Base-by-base conservation (phyloP, 2,113 vertebrate genomes). In the Tachuris rubrigastra region DNA sequence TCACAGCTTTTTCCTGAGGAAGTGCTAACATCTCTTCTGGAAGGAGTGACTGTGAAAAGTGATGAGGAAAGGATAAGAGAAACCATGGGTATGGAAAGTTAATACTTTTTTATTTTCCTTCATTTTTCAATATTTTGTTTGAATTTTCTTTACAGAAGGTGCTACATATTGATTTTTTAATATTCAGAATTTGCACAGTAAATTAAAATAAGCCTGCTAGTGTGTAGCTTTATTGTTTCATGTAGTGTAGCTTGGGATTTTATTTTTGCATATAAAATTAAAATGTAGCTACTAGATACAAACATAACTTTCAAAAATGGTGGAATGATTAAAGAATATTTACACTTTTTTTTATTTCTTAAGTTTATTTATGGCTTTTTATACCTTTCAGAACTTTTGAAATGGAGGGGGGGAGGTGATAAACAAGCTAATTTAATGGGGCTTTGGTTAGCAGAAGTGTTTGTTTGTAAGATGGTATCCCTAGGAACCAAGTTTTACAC, bases 61-160 rank as follows among this genome's bases (percentile, higher is more conserved):
- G 99, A 99, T 42, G 47, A 98, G 31, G 96, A 97, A 75, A 98
- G 99, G 73, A 93, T 98, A 67, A 94, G 87, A n/a, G 98, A 98
- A 94, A 98, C 98, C 14, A 96, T 98, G 80, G 99, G 99, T 99
- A 98, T 28, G 41, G 35, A 47, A 93, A 91, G 6, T 55, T 76
- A 44, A 12, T 69, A 24, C 14, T 76, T 52, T 82, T 71, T 56
- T 7, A 9, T 75, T 42, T 89, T 85, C 83, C 74, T 78, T 73
- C 24, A 60, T 80, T 86, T 59, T 55, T 75, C 33, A 52, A 58
- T 42, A 76, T 90, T 46, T 39, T 75, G 50, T 56, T 86, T 50
- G 31, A 71, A 73, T 63, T 78, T 69, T 67, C 42, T 96, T 92
- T 89, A 44, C 25, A 84, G 56, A 67, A 65, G 28, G 31, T 73